Evolutionary conservation across 2,888 invertebrate species (phyloP).

Genomic region (Cerastoderma edule): DNA sequence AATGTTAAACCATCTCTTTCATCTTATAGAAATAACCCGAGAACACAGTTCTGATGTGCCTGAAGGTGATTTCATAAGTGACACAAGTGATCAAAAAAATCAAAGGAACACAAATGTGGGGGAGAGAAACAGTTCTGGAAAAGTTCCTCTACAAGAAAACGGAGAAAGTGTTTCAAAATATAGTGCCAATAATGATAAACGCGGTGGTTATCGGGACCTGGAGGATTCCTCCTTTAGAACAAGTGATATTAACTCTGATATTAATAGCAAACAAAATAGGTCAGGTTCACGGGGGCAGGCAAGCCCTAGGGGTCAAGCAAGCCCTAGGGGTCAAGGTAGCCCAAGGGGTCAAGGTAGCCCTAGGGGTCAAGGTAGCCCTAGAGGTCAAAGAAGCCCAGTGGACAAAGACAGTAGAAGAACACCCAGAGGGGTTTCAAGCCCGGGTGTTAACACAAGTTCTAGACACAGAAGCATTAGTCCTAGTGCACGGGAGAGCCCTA

Average conservation of each 20-base stretch:
- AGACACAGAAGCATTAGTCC: conserved; percentile 52
- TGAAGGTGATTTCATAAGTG: conserved; percentile 59
- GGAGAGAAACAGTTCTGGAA: conserved; percentile 44
- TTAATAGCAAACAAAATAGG: conserved; percentile 15
- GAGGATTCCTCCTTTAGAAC: not conserved
- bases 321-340: conserved; percentile 17
- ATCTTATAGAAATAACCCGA: conserved; percentile 75
- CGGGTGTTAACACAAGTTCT: conserved; percentile 26
- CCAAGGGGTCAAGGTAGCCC: conserved; percentile 12
- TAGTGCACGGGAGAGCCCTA: conserved; percentile 30
- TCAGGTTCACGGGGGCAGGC: conserved; percentile 10
- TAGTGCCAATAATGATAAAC: conserved; percentile 55
- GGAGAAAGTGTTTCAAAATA: conserved; percentile 52
- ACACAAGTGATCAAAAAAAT: conserved; percentile 40
- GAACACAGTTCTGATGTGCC: conserved; percentile 74
- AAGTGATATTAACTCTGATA: conserved; percentile 38
- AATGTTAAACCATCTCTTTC: not conserved
- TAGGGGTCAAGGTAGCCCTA: conserved; percentile 13
- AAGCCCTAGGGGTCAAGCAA: conserved; percentile 18
- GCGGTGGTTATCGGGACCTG: conserved; percentile 59
- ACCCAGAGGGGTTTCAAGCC: conserved; percentile 32
- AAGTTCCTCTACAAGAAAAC: conserved; percentile 40
- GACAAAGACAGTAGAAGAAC: conserved; percentile 23
- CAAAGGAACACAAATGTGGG: conserved; percentile 36
- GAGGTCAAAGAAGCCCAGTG: conserved; percentile 16